phyloP scores from a whole-genome alignment of 2,888 invertebrate genomes.

The Acanthosepion pharaonis region DNA sequence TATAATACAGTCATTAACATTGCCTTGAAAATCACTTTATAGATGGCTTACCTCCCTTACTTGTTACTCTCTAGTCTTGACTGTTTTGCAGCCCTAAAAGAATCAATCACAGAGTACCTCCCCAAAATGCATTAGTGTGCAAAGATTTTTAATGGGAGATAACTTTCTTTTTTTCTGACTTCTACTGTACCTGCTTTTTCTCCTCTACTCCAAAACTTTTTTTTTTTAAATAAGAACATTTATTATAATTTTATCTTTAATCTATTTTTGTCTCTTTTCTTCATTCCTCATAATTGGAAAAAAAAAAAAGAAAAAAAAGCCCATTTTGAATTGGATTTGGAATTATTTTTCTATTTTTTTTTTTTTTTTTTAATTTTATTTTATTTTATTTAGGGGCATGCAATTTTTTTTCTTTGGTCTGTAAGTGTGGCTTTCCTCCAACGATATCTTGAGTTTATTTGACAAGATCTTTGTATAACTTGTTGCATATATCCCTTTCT shows the following conservation, averaged over 20 bases:
- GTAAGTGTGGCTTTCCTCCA: conserved; percentile 6
- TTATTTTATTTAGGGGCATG: not conserved
- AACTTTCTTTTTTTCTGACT: conserved; percentile 34
- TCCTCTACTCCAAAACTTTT: not conserved
- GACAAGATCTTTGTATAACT: not conserved
- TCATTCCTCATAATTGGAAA: conserved; percentile 21
- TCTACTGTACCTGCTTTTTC: conserved; percentile 1
- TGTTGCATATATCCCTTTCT: not conserved
- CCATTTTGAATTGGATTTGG: conserved; percentile 13
- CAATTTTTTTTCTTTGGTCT: conserved; percentile 21
- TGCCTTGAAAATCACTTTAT: conserved; percentile 21
- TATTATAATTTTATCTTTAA: conserved; percentile 33
- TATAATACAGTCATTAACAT: conserved; percentile 22
- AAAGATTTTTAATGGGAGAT: conserved; percentile 37
- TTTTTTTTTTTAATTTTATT: not conserved
- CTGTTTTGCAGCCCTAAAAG: conserved; percentile 25
- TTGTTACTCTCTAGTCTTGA: conserved; percentile 33
- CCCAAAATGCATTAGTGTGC: conserved; percentile 33
- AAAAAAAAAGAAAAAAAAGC: not conserved
- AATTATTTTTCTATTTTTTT: conserved; percentile 33
- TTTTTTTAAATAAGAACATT: not conserved
- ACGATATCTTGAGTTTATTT: conserved; percentile 4
- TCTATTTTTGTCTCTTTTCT: conserved; percentile 23
- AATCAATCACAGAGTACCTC: conserved; percentile 9
- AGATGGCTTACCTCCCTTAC: conserved; percentile 33